Conservation (phyloP, 2,888 invertebrate genomes). For the Autographa gamma region DNA sequence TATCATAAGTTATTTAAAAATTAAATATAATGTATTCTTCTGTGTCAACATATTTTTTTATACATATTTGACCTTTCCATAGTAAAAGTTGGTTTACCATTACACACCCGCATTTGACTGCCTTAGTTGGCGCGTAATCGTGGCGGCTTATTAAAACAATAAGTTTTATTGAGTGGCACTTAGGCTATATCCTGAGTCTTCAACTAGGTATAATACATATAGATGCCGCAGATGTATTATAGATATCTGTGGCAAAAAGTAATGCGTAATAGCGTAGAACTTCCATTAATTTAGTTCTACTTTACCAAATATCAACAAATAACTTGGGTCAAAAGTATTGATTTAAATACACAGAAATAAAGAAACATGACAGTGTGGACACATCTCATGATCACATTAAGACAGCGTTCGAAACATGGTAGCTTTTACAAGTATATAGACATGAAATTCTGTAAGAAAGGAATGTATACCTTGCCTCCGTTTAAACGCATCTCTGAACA, state of each 20-base stretch:
- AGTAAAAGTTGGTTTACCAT: neutral
- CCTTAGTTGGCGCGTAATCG: neutral
- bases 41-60: neutral
- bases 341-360: constrained; percentile 27
- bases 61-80: neutral
- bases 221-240: neutral
- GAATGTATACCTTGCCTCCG: constrained; percentile 32
- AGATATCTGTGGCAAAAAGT: neutral
- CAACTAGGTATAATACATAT: neutral
- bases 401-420: neutral
- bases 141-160: constrained; percentile 1
- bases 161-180: neutral
- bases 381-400: constrained; percentile 11
- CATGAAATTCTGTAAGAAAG: neutral
- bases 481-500: constrained; percentile 36
- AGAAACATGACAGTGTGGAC: constrained; percentile 14
- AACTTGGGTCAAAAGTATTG: constrained; percentile 19
- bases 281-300: neutral
- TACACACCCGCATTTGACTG: neutral
- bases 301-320: neutral
- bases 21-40: too few relatives aligned
- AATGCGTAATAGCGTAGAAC: constrained; percentile 8
- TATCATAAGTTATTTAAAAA: too few relatives aligned
- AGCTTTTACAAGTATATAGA: constrained; percentile 5
- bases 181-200: neutral